A percentile compares a stretch with the other conserved stretches of the same genome.
Conservation (phyloP, 2,797 vertebrate species). For the Sebastes matsubarae region DNA sequence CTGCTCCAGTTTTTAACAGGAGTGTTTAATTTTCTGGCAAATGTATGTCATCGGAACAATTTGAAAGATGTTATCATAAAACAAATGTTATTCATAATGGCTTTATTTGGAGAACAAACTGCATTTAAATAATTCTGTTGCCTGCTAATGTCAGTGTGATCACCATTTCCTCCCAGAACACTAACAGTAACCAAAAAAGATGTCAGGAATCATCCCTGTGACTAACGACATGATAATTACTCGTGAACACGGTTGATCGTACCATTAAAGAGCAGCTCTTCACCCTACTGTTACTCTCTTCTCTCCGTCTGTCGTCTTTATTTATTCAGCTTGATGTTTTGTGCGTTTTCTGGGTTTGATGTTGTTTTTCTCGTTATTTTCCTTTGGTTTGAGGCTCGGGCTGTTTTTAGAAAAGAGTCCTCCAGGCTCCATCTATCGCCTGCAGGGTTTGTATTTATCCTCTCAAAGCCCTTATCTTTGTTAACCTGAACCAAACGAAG, state of each 20-base stretch:
- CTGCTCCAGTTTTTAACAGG: background rate
- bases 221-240: background rate
- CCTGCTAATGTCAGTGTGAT: background rate
- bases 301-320: background rate
- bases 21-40: background rate
- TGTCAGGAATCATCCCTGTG: background rate
- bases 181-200: background rate
- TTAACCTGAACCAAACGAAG: background rate
- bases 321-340: background rate
- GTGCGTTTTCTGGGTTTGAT: background rate
- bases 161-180: background rate
- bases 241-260: background rate
- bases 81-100: background rate
- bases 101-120: background rate
- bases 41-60: background rate
- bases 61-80: background rate
- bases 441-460: background rate
- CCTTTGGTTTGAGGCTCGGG: background rate
- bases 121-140: background rate
- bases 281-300: background rate
- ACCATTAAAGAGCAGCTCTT: background rate
- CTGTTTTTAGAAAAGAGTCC: slow-evolving; percentile 8
- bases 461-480: background rate
- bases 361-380: background rate
- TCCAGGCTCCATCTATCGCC: background rate